Percentiles rank a stretch among this genome's conserved stretches.
Conservation (phyloP, 2,797 vertebrate species). For the Acropternis orthonyx region DNA sequence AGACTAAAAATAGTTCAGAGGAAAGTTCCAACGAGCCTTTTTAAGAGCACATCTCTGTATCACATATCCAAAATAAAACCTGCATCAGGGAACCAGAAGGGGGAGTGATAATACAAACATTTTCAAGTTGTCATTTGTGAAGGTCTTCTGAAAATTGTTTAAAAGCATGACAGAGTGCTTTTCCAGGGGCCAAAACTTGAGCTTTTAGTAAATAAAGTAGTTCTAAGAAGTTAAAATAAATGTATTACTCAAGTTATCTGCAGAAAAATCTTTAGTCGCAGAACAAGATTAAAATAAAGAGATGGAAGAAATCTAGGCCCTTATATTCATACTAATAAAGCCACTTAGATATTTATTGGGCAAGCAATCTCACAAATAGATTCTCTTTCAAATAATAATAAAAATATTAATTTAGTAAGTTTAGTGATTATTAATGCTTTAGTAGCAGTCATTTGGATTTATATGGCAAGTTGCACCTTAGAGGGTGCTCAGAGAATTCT, state of each 20-base stretch:
- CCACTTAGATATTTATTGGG: neutral
- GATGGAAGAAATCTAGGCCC: neutral
- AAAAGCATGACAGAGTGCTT: neutral
- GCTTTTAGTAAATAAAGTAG: neutral
- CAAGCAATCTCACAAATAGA: neutral
- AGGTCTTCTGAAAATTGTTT: neutral
- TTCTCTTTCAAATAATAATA: neutral
- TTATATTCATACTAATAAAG: neutral
- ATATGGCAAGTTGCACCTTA: neutral
- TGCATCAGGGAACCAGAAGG: conserved; percentile 23
- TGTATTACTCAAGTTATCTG: neutral
- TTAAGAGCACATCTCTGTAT: neutral
- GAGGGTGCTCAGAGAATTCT: neutral
- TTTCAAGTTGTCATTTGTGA: neutral
- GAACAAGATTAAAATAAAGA: neutral
- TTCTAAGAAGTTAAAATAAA: neutral
- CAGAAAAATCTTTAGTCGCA: neutral
- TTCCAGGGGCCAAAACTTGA: neutral
- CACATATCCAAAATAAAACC: neutral
- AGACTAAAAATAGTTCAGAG: neutral
- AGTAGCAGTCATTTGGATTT: neutral
- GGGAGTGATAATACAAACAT: neutral
- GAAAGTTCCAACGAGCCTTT: neutral
- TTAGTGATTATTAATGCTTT: neutral
- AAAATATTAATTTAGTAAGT: neutral